phyloP scores from a whole-genome alignment of 1,140 invertebrate genomes.

The Drosophila ananassae region DNA sequence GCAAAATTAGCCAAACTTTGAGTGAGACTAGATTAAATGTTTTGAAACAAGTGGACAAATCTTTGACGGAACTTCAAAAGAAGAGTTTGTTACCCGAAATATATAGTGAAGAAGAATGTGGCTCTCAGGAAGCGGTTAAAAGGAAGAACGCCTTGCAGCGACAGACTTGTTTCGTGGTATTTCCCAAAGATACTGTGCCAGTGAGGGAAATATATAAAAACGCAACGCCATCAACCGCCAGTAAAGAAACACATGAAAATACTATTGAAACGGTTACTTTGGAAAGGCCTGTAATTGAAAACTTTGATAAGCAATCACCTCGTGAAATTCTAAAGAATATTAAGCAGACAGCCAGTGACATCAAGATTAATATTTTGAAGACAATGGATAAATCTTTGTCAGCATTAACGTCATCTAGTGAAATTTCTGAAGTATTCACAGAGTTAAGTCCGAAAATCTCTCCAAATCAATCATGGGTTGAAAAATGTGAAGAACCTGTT shows the following conservation, averaged over 20 bases:
- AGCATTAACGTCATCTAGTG: neutral
- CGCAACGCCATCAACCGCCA: neutral
- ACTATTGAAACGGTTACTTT: too few relatives aligned
- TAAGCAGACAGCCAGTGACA: constrained; percentile 1
- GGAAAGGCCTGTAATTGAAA: neutral
- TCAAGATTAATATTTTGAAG: constrained; percentile 6
- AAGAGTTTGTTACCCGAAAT: neutral
- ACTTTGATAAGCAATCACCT: neutral
- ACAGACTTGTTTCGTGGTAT: too few relatives aligned
- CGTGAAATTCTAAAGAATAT: neutral
- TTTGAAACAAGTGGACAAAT: neutral
- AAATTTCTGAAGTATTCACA: neutral
- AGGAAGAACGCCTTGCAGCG: neutral
- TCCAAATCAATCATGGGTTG: too few relatives aligned
- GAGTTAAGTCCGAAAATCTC: neutral
- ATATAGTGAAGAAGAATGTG: neutral
- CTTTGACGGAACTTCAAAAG: neutral
- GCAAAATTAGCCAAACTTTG: neutral
- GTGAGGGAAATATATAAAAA: too few relatives aligned
- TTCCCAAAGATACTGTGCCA: neutral
- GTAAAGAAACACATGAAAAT: neutral
- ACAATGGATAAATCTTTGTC: neutral
- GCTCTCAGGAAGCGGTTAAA: neutral
- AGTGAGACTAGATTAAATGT: neutral
- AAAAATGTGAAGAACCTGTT: too few relatives aligned